Evolutionary conservation across 2,888 invertebrate genomes (phyloP).

Genomic region (Metallyticus violacea): DNA sequence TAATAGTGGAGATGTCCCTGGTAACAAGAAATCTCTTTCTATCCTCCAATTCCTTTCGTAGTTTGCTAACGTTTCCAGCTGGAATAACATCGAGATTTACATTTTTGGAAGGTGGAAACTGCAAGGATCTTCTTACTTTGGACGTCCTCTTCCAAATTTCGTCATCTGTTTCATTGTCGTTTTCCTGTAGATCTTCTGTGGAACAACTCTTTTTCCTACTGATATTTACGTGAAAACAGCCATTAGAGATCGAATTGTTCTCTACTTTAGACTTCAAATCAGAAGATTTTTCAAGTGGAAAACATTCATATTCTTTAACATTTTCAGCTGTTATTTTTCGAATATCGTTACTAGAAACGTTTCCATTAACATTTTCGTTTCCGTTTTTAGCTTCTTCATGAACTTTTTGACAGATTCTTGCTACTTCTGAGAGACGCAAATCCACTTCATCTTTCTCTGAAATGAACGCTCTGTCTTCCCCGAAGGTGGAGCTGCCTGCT

Average conservation of each 20-base stretch:
- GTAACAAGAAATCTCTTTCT: background rate
- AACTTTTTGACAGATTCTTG: conserved; percentile 50
- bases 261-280: background rate
- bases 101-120: conserved; percentile 51
- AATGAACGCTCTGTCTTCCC: background rate
- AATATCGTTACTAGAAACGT: conserved; percentile 1
- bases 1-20: background rate
- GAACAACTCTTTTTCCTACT: conserved; percentile 50
- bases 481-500: conserved; percentile 14
- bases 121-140: conserved; percentile 61
- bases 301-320: background rate
- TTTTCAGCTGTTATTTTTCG: background rate
- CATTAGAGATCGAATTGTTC: conserved; percentile 4
- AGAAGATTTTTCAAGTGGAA: background rate
- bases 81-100: conserved; percentile 12
- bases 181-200: conserved; percentile 48
- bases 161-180: conserved; percentile 38
- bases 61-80: conserved; percentile 50
- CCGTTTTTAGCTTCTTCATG: conserved; percentile 46
- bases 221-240: conserved; percentile 15
- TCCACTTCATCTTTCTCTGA: background rate
- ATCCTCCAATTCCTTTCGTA: conserved; percentile 49
- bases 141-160: conserved; percentile 63
- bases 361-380: background rate
- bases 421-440: conserved; percentile 44